A percentile compares a stretch with the other conserved stretches of the same genome.
Evolutionary conservation across 2,113 vertebrate genomes (phyloP).

Genomic region (Blennius ocellaris): DNA sequence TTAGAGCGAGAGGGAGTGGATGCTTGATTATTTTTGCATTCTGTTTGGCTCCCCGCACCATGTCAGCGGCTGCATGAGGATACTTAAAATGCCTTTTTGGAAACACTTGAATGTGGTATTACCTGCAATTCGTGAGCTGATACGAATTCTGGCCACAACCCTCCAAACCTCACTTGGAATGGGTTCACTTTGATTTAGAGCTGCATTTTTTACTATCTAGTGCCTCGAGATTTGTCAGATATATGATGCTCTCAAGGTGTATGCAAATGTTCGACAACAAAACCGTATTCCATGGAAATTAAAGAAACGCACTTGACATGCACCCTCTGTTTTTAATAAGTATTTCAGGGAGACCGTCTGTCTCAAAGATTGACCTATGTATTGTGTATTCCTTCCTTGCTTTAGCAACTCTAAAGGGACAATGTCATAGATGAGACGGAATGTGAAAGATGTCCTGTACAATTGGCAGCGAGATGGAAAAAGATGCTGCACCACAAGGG

Average conservation of each 20-base stretch:
- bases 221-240: background rate
- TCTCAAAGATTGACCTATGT: slow-evolving; percentile 14
- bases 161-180: slow-evolving; percentile 39
- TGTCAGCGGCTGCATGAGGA: slow-evolving; percentile 52
- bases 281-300: background rate
- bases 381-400: slow-evolving; percentile 60
- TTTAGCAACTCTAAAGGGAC: no score
- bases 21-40: slow-evolving; percentile 77
- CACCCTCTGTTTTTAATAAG: slow-evolving; percentile 5
- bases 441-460: slow-evolving; percentile 71
- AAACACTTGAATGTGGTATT: slow-evolving; percentile 53
- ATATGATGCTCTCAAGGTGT: background rate
- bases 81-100: slow-evolving; percentile 62
- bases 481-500: slow-evolving; percentile 72
- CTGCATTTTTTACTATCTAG: slow-evolving; percentile 15
- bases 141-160: slow-evolving; percentile 23
- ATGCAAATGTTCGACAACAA: background rate
- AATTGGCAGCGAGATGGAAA: slow-evolving; percentile 76
- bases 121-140: slow-evolving; percentile 29
- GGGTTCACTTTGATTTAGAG: slow-evolving; percentile 36
- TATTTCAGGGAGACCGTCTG: slow-evolving; percentile 31
- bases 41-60: slow-evolving; percentile 52
- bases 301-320: background rate
- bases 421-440: slow-evolving; percentile 68
- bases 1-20: slow-evolving; percentile 67